Base-by-base conservation (phyloP, 1,140 invertebrate genomes). In the Pseudomyrmex sp. region DNA sequence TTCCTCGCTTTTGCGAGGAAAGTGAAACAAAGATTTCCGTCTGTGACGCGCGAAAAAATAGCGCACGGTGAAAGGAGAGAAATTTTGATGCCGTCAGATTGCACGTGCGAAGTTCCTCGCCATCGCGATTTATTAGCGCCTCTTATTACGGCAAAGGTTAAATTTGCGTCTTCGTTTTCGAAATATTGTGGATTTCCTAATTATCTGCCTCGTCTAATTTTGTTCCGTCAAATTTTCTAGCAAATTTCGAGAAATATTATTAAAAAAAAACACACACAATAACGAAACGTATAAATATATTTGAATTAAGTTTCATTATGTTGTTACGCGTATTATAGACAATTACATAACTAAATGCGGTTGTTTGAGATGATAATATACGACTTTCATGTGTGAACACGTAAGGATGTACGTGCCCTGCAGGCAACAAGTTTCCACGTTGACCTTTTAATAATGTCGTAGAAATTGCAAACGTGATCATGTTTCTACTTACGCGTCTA, bases 371-470 rank as follows among this genome's bases (percentile, higher is more conserved):
- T 79, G 15, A 35, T 48, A 70, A 79, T 70, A 35, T 70, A 48
- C 52, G 72, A 83, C 77, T 86, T 86, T 87, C 76, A 86, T 85
- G 69, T 72, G 54, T 12, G 26, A 68, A 72, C 44, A 5, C 35
- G 5, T 35, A n/a, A n/a, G 54, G 44, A 65, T 83, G 46, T 77
- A 76, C 52, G 46, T 48, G 46, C 62, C 52, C 54, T 48, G 46
- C 62, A 48, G 54, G 68, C 20, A 52, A 65, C 63, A 56, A 74
- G 54, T 35, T 79, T 12, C 48, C 63, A 20, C 52, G 54, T 44
- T 88, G 87, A 89, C 87, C 88, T 89, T 89, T 89, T 69, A 76
- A 77, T 89, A 87, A 91, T 90, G 87, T 82, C 89, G 84, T 69
- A 65, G 85, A 46, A 56, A 46, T 76, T 77, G 69, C 68, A 74